Base-by-base conservation (phyloP, 2,888 invertebrate species). In the Ennomos fuscantarius region DNA sequence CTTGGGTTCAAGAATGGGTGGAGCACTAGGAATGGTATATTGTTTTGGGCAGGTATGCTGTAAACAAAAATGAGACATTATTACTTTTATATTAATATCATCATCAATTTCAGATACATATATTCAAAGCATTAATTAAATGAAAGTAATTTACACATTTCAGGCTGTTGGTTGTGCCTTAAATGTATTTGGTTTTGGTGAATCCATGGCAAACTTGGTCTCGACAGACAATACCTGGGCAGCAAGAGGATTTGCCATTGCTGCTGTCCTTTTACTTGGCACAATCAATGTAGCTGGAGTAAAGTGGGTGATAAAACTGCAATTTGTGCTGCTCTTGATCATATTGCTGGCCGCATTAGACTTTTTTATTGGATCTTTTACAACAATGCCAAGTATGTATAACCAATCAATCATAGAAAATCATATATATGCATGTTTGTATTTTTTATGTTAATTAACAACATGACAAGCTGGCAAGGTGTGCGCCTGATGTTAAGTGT, bases 221-320 rank as follows among this genome's bases (percentile, higher is more conserved):
- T 95, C 95, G 9, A 87, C 95, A 35, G 95, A 94, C 54, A 94
- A 94, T 58, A 93, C 94, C 60, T 97, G 97, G 96, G 96, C 97
- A 8, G 96, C 97, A 45, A 93, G 97, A 74, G 96, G 96, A 3
- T 97, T 99, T 82, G 99, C 98, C 8, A 95, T 97, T 52, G 95
- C 96, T 8, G 97, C 98, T 43, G 96, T 99, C 1, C 86, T 98
- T 43, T 88, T 98, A 36, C 93, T 99, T 12, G 96, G 98, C 53
- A 95, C 96, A 62, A 98, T 99, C 69, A 99, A 99, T 89, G 94
- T 99, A 40, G 98, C 99, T 31, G 99, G 99, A 39, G 99, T 99
- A 0, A 99, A 99, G 84, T 99, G 99, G 98, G 99, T 99, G 31
- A 96, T 99, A 55, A 97, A 99, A 78, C 90, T 99, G 52, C 99